A percentile compares a stretch with the other conserved stretches of the same genome.
phyloP scores from a whole-genome alignment of 2,113 vertebrate species.

The Amblyornis subalaris region DNA sequence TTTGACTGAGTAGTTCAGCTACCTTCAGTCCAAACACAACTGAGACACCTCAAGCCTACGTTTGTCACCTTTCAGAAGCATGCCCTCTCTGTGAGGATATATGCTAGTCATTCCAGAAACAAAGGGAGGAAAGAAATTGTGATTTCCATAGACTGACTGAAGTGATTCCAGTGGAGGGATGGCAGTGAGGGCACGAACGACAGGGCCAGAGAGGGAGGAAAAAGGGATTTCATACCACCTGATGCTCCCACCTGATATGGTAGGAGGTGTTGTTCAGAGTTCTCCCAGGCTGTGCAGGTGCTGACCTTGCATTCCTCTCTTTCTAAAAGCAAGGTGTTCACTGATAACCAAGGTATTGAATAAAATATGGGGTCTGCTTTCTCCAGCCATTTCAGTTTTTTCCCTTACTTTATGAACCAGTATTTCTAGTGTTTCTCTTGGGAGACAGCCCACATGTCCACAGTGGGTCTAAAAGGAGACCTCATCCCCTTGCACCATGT shows the following conservation, averaged over 20 bases:
- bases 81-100: not conserved
- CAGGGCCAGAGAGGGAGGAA: not conserved
- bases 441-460: rapidly evolving
- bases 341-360: not conserved
- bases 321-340: not conserved
- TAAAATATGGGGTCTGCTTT: not conserved
- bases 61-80: not conserved
- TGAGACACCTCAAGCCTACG: not conserved
- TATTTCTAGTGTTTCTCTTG: not conserved
- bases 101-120: rapidly evolving
- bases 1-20: not conserved
- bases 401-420: not conserved
- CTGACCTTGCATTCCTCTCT: not conserved
- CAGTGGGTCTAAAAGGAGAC: not conserved
- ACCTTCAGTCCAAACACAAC: not conserved
- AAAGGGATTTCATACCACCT: not conserved
- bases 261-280: not conserved
- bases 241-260: not conserved
- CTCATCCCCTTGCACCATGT: not conserved
- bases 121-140: not conserved
- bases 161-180: rapidly evolving
- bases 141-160: not conserved
- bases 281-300: not conserved
- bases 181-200: not conserved
- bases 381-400: not conserved